These are phyloP conservation scores for Parascotia fuliginaria DNA, from an alignment of 2,888 invertebrate genomes.

Conservation along the genomic window DNA sequence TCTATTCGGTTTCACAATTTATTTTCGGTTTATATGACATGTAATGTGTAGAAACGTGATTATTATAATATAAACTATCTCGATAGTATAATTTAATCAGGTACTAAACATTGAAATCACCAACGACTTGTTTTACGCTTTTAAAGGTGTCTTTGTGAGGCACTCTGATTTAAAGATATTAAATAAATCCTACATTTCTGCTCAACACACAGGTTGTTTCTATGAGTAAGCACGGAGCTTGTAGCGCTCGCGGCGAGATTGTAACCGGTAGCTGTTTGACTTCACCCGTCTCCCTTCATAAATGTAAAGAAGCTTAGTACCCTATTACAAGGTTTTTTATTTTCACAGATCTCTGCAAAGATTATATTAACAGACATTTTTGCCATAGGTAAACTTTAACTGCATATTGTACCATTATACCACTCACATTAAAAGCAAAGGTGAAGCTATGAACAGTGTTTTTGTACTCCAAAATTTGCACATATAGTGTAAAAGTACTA, in stretches of 20 bases:
- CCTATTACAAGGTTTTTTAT: not conserved
- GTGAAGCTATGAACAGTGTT: no score
- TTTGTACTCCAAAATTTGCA: no score
- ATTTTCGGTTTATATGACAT: no score
- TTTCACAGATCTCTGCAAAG: not conserved
- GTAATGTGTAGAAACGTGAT: no score
- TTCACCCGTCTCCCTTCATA: constrained; percentile 7
- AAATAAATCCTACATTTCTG: not conserved
- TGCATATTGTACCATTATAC: not conserved
- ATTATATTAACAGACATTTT: not conserved
- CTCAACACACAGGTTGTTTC: not conserved
- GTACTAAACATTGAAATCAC: no score
- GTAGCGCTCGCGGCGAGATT: constrained; percentile 24
- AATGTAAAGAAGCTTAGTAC: not conserved
- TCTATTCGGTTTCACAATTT: no score
- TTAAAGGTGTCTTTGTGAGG: no score
- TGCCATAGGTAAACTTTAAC: not conserved
- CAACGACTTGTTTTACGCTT: no score
- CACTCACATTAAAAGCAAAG: no score
- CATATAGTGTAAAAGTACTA: no score
- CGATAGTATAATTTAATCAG: no score
- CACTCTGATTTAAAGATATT: not conserved
- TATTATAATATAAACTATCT: no score
- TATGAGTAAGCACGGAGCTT: constrained; percentile 1
- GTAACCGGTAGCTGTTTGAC: constrained; percentile 29